A percentile compares a stretch with the other conserved stretches of the same genome.
phyloP scores from a whole-genome alignment of 2,113 vertebrate genomes.

The Limnothrissa miodon region DNA sequence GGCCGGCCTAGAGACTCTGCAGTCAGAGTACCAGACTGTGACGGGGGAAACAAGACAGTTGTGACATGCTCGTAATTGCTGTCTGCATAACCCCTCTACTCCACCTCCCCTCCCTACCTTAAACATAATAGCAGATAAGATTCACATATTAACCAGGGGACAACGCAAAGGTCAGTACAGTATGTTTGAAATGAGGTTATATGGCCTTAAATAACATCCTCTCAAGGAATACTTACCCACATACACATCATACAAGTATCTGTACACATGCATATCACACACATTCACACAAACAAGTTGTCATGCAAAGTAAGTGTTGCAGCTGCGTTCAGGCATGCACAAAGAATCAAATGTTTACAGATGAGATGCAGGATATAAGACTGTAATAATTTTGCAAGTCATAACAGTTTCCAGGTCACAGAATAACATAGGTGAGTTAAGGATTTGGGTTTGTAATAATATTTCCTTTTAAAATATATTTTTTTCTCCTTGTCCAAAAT shows the following conservation, averaged over 20 bases:
- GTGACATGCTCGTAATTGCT: not conserved
- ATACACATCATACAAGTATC: not conserved
- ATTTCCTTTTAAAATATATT: not conserved
- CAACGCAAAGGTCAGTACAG: not conserved
- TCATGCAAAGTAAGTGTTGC: not conserved
- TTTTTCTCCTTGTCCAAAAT: not conserved
- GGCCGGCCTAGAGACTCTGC: not conserved
- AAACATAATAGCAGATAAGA: not conserved
- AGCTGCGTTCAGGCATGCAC: not conserved
- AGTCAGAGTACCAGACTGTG: not conserved
- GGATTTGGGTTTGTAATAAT: not conserved
- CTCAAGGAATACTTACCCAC: not conserved
- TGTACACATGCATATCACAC: not conserved
- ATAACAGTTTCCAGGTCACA: slow-evolving; percentile 4
- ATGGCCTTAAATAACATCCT: not conserved
- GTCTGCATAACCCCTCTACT: not conserved
- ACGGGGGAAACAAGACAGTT: not conserved
- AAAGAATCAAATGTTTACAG: not conserved
- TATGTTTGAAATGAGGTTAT: not conserved
- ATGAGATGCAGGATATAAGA: not conserved
- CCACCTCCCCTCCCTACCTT: not conserved
- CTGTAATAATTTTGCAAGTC: not conserved
- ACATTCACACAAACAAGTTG: not conserved
- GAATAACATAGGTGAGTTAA: not conserved
- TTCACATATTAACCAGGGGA: not conserved